Conservation (phyloP, 2,113 vertebrate genomes). For the Cynoglossus semilaevis region DNA sequence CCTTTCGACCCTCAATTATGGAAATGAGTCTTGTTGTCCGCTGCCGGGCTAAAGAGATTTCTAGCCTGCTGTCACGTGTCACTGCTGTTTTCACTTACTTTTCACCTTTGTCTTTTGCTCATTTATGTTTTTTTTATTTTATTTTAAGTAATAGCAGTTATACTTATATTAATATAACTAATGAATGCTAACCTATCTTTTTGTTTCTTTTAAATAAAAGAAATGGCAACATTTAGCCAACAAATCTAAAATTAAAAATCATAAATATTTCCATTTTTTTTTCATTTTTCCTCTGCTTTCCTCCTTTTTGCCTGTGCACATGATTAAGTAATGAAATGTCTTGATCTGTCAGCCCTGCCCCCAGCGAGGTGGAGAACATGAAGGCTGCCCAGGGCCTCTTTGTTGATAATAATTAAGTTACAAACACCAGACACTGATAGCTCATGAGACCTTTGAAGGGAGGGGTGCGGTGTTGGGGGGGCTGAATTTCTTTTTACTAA, state of each 20-base stretch:
- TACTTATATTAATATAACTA: constrained; percentile 2
- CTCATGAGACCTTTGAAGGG: constrained; percentile 38
- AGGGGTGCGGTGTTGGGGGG: constrained; percentile 10
- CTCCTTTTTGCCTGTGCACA: constrained; percentile 3
- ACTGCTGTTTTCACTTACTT: constrained; percentile 36
- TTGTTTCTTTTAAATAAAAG: not conserved
- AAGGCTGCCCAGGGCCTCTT: constrained; percentile 39
- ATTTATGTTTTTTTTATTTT: constrained; percentile 22
- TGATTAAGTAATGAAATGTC: constrained; percentile 34
- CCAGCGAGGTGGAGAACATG: constrained; percentile 24
- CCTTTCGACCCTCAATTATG: constrained; percentile 81
- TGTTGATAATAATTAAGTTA: constrained; percentile 58
- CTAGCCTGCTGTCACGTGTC: constrained; percentile 60
- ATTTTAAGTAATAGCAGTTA: not conserved
- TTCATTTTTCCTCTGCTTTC: not conserved
- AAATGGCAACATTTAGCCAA: too few relatives aligned
- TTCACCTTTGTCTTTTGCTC: constrained; percentile 27
- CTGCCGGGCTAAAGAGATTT: constrained; percentile 70
- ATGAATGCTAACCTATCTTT: not conserved
- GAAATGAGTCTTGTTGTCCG: constrained; percentile 72
- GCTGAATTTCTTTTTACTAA: constrained; percentile 65
- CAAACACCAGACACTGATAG: constrained; percentile 44
- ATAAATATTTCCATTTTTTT: not conserved
- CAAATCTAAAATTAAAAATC: too few relatives aligned
- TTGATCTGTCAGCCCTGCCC: constrained; percentile 16